These are phyloP conservation scores for Enteromius unitaeniatus DNA, from an alignment of 2,797 vertebrate genomes.

Conservation along the genomic window DNA sequence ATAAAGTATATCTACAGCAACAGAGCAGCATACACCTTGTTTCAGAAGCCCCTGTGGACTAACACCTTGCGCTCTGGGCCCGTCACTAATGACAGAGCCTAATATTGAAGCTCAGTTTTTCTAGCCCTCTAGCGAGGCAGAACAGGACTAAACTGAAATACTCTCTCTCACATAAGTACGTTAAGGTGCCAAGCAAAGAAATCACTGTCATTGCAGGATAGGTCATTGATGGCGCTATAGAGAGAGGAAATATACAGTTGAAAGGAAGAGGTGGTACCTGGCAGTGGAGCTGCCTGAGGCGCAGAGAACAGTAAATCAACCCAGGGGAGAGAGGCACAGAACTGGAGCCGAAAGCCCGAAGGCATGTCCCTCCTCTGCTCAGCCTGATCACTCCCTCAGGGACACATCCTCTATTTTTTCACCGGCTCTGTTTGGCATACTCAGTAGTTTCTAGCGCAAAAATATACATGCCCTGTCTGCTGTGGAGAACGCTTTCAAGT, in stretches of 20 bases:
- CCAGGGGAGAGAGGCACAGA: conserved; percentile 41
- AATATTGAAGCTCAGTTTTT: conserved; percentile 28
- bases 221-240: conserved; percentile 49
- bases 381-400: conserved; percentile 38
- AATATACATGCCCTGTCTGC: conserved; percentile 30
- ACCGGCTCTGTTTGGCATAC: conserved; percentile 26
- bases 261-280: conserved; percentile 55
- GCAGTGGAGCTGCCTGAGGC: conserved; percentile 46
- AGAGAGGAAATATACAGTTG: conserved; percentile 52
- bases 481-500: conserved; percentile 5
- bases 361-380: conserved; percentile 41
- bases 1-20: conserved; percentile 46
- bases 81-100: conserved; percentile 37
- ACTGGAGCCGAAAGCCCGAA: conserved; percentile 39
- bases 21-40: conserved; percentile 33
- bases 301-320: conserved; percentile 56
- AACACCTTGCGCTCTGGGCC: conserved; percentile 25
- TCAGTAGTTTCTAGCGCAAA: conserved; percentile 37
- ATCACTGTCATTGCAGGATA: conserved; percentile 50
- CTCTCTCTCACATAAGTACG: conserved; percentile 19
- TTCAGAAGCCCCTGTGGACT: conserved; percentile 33
- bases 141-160: conserved; percentile 34
- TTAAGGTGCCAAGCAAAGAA: conserved; percentile 47
- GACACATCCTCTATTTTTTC: conserved; percentile 41
- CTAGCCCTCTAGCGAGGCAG: conserved; percentile 42